Conservation (phyloP, 2,888 invertebrate genomes). For the Graphium colonna region DNA sequence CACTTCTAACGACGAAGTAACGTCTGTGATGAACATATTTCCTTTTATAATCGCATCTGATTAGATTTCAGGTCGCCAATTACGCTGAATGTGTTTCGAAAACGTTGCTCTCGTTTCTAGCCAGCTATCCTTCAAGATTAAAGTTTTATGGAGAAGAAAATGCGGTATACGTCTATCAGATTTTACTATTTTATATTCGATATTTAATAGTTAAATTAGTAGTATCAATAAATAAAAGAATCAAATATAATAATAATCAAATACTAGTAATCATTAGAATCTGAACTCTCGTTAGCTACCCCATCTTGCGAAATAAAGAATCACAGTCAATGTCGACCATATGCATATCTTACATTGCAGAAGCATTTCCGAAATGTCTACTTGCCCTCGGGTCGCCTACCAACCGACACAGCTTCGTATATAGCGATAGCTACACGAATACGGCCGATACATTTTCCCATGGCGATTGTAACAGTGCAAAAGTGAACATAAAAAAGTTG, state of each 20-base stretch:
- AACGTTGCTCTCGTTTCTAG: neutral
- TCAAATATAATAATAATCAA: no score
- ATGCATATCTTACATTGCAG: no score
- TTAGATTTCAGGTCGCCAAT: neutral
- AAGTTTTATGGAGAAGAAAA: neutral
- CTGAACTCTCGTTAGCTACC: no score
- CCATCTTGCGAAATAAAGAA: no score
- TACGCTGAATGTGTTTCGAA: neutral
- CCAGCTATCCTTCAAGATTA: neutral
- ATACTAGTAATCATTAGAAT: no score
- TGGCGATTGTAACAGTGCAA: constrained; percentile 20
- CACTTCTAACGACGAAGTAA: neutral
- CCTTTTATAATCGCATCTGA: constrained; percentile 13
- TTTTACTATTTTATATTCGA: neutral
- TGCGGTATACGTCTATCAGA: neutral
- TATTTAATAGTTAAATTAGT: no score
- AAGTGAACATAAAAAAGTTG: constrained; percentile 23
- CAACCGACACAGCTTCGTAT: neutral
- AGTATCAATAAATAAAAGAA: no score
- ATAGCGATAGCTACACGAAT: no score
- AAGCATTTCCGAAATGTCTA: no score
- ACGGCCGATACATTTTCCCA: constrained; percentile 16
- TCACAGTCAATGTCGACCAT: no score
- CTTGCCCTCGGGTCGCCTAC: no score
- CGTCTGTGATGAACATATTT: constrained; percentile 9